A percentile compares a stretch with the other conserved stretches of the same genome.
phyloP scores from a whole-genome alignment of 2,888 invertebrate species.

The Cartodere bifasciata region DNA sequence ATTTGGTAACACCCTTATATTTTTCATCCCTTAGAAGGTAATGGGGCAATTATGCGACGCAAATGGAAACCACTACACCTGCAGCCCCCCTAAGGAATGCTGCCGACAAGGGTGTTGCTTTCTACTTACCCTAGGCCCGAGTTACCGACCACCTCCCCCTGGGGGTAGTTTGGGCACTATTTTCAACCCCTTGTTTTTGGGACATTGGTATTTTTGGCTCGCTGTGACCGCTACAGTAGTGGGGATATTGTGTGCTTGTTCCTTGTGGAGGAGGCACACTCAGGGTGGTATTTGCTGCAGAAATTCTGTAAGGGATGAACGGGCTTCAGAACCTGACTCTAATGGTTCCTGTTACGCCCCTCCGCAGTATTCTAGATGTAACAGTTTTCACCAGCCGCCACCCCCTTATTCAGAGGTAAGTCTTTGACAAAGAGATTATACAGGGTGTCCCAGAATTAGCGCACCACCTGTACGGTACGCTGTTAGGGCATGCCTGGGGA shows the following conservation, averaged over 20 bases:
- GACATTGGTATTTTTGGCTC: constrained; percentile 47
- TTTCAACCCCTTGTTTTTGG: constrained; percentile 52
- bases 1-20: too few species aligned
- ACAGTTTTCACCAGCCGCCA: constrained; percentile 70
- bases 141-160: constrained; percentile 36
- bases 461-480: too few species aligned
- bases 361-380: constrained; percentile 73
- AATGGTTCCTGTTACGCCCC: constrained; percentile 72
- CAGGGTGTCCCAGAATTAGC: too few species aligned
- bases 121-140: constrained; percentile 25
- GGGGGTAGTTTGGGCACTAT: constrained; percentile 41
- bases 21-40: too few species aligned
- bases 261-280: constrained; percentile 47
- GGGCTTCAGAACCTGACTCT: constrained; percentile 60
- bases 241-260: constrained; percentile 56
- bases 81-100: constrained; percentile 63
- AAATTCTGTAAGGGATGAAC: constrained; percentile 37
- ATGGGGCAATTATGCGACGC: too few species aligned
- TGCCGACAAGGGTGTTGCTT: constrained; percentile 51
- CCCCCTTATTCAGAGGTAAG: constrained; percentile 74
- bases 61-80: constrained; percentile 50
- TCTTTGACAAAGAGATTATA: too few species aligned
- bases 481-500: too few species aligned
- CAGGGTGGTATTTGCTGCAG: constrained; percentile 33
- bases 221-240: constrained; percentile 56